Percentiles rank a stretch among this genome's conserved stretches.
phyloP scores from a whole-genome alignment of 2,797 vertebrate genomes.

The Coendou prehensilis region DNA sequence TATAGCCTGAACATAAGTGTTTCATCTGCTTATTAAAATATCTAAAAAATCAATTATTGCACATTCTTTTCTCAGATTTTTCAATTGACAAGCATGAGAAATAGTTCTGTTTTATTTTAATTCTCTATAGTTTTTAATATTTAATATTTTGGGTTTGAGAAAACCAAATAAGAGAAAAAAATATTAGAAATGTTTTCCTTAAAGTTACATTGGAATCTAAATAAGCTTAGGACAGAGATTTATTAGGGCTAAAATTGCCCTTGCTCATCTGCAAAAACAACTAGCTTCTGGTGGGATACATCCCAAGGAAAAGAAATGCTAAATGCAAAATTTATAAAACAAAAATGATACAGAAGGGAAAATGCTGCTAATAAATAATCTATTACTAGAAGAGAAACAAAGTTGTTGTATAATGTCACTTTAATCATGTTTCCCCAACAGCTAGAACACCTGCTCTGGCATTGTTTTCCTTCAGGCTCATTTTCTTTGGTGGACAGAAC shows the following conservation, averaged over 20 bases:
- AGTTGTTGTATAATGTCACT: conserved; percentile 76
- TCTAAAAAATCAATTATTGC: neutral
- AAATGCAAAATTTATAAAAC: conserved; percentile 65
- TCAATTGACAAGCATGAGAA: neutral
- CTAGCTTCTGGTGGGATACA: conserved; percentile 37
- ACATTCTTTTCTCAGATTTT: conserved; percentile 2
- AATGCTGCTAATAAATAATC: conserved; percentile 84
- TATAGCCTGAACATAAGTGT: neutral
- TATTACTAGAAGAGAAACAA: conserved; percentile 80
- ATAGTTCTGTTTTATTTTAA: neutral
- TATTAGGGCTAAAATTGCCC: conserved; percentile 64
- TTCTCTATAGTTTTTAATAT: conserved; percentile 1
- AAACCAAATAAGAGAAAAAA: conserved; percentile 51
- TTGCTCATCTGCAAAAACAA: conserved; percentile 15
- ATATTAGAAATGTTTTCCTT: neutral
- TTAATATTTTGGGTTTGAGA: neutral
- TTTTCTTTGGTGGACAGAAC: conserved; percentile 48
- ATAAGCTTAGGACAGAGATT: conserved; percentile 25
- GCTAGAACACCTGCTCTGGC: conserved; percentile 71
- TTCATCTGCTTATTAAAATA: neutral
- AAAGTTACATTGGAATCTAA: conserved; percentile 27
- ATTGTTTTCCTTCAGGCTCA: conserved; percentile 38
- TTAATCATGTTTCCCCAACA: conserved; percentile 77
- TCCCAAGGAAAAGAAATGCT: conserved; percentile 36
- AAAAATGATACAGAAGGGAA: conserved; percentile 74